phyloP scores from a whole-genome alignment of 1,140 invertebrate genomes.

The Megalonaias nervosa region DNA sequence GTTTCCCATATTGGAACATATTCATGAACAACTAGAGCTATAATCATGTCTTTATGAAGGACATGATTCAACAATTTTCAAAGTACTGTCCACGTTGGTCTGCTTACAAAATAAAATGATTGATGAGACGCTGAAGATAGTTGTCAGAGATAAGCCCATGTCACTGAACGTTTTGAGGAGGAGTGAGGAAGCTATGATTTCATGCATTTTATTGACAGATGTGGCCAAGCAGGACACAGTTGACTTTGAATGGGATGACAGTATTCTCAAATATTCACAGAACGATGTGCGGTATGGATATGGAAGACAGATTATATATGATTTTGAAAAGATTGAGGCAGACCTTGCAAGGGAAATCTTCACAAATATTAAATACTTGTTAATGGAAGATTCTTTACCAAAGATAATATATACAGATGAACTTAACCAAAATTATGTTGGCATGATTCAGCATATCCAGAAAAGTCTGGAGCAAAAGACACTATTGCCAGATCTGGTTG shows the following conservation, averaged over 20 bases:
- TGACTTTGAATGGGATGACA: neutral
- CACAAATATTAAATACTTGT: neutral
- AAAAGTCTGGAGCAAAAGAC: slow-evolving; percentile 1
- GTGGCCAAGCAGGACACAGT: neutral
- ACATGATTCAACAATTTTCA: neutral
- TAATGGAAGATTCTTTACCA: slow-evolving; percentile 4
- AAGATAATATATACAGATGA: slow-evolving; percentile 26
- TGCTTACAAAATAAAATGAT: slow-evolving; percentile 19
- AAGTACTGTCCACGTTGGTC: slow-evolving; percentile 4
- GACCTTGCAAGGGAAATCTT: neutral
- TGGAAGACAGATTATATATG: slow-evolving; percentile 13
- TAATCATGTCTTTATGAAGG: neutral
- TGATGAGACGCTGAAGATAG: neutral
- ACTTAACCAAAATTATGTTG: slow-evolving; percentile 11
- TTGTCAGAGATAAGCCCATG: neutral
- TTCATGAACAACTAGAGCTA: slow-evolving; percentile 7
- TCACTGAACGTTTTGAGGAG: slow-evolving; percentile 6
- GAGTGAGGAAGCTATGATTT: neutral
- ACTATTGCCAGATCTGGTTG: slow-evolving; percentile 1
- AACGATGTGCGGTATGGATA: slow-evolving; percentile 14
- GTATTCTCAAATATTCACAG: slow-evolving; percentile 8
- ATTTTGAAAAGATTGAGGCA: slow-evolving; percentile 31
- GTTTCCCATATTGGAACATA: slow-evolving; percentile 1
- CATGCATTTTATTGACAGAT: slow-evolving; percentile 4
- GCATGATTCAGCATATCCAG: slow-evolving; percentile 7